Evolutionary conservation across 2,888 invertebrate species (phyloP), one percentile per base, ranked within the genome.

Genomic region (Chrysina gloriosa): DNA sequence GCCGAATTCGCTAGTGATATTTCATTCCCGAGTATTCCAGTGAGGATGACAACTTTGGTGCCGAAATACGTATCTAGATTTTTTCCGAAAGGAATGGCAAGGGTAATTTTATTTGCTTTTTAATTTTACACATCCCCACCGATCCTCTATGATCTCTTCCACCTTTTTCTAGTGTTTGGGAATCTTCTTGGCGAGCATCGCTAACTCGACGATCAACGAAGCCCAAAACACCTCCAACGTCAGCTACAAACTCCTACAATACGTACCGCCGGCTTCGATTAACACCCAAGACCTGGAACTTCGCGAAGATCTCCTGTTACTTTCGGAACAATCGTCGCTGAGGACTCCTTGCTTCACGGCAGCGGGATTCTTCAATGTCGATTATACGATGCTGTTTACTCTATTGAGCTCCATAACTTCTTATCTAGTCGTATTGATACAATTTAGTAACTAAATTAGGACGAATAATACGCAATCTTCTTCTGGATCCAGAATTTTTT

Each of bases 331-430:
- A 16, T 47, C 47, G 9, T 65, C 68, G 2, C 21, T 68, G 39
- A 56, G 65, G 36, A 48, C 47, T 9, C 56, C 68, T 5, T 19
- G 25, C 42, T 68, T 68, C 42, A 56, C 68, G 0, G 68, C 68
- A 3, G 68, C 68, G 3, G 68, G 68, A 2, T 68, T 68, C 25
- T 68, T 68, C 27, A 65, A 61, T 21, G 50, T 68, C 7, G 68
- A 68, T 48, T 65, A 68, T 25, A 68, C 68, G n/a, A 68, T 68
- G 68, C 50, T 68, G 5, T 68, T 68, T 14, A 68, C 68, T 5
- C 36, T 68, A 29, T 29, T 68, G 27, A 64, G 68, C 48, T 65
- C 68, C 1, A 65, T 68, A 47, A 68, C 68, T n/a, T 68, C 68
- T 7, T 68, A 65, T 65, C 29, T 67, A 3, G 67, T 67, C 5